These are phyloP conservation scores for Plebejus argus DNA, from an alignment of 2,888 invertebrate species.

Conservation along the genomic window DNA sequence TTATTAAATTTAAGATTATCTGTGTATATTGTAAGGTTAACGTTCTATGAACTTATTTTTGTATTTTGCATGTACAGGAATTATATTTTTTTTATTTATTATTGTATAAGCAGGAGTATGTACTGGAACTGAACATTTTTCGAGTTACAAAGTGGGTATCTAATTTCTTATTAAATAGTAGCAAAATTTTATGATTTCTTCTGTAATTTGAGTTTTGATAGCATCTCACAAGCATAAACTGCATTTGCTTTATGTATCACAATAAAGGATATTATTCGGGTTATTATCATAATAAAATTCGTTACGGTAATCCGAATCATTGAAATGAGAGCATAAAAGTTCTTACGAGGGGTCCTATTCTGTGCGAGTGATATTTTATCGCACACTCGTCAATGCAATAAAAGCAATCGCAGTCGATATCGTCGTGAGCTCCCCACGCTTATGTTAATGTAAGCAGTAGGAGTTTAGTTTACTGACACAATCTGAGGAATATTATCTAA, in stretches of 20 bases:
- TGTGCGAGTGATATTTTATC: not conserved
- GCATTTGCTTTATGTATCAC: not conserved
- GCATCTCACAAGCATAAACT: too few species aligned
- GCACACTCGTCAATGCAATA: constrained; percentile 1
- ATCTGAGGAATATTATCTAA: not conserved
- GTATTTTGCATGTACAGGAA: too few species aligned
- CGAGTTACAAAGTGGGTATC: too few species aligned
- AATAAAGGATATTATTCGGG: not conserved
- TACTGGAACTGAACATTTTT: too few species aligned
- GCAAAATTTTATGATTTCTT: too few species aligned
- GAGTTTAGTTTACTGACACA: not conserved
- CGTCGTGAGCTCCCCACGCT: not conserved
- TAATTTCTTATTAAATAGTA: too few species aligned
- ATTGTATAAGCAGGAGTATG: too few species aligned
- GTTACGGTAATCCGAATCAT: not conserved
- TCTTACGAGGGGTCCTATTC: not conserved
- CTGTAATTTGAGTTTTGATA: too few species aligned
- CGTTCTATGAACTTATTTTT: too few species aligned
- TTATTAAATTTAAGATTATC: not conserved
- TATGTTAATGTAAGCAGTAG: not conserved
- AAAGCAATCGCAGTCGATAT: constrained; percentile 2
- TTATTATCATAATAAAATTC: not conserved
- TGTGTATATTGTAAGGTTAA: not conserved
- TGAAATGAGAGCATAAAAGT: not conserved
- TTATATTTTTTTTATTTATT: too few species aligned